Percentiles rank a stretch among this genome's conserved stretches.
phyloP scores from a whole-genome alignment of 2,797 vertebrate species.

The Channa striata region DNA sequence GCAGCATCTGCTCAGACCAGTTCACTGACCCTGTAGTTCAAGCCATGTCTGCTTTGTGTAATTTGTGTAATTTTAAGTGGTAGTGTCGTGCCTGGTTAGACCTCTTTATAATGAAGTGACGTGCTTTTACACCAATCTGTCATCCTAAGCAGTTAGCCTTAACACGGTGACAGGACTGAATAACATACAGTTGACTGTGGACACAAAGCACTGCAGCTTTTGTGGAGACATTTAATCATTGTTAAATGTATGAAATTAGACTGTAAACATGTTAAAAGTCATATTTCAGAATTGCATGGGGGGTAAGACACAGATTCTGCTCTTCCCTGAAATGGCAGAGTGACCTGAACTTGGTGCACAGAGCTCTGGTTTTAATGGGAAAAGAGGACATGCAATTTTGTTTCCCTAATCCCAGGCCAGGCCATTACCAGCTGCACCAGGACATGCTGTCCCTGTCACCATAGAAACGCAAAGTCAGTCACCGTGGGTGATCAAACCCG shows the following conservation, averaged over 20 bases:
- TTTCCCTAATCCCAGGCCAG: background rate
- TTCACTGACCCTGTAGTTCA: background rate
- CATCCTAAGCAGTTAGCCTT: background rate
- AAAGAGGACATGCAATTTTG: background rate
- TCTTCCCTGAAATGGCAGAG: background rate
- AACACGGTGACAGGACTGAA: too few relatives aligned
- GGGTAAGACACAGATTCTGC: background rate
- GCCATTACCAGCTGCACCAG: background rate
- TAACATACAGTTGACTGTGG: too few relatives aligned
- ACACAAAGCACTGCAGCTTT: background rate
- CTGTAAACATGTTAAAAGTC: too few relatives aligned
- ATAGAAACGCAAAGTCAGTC: background rate
- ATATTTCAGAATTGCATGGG: too few relatives aligned
- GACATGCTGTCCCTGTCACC: background rate
- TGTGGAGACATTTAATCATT: background rate
- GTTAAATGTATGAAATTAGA: background rate
- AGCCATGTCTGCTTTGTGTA: background rate
- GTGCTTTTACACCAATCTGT: background rate
- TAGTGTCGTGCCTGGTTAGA: background rate
- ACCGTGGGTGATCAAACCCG: slow-evolving; percentile 17
- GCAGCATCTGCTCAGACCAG: background rate
- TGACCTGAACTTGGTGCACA: background rate
- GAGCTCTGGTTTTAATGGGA: background rate
- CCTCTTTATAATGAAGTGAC: background rate
- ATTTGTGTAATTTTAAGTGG: background rate